A percentile compares a stretch with the other conserved stretches of the same genome.
Conservation (phyloP, 2,888 invertebrate genomes). For the Hirtodrosophila confusa region DNA sequence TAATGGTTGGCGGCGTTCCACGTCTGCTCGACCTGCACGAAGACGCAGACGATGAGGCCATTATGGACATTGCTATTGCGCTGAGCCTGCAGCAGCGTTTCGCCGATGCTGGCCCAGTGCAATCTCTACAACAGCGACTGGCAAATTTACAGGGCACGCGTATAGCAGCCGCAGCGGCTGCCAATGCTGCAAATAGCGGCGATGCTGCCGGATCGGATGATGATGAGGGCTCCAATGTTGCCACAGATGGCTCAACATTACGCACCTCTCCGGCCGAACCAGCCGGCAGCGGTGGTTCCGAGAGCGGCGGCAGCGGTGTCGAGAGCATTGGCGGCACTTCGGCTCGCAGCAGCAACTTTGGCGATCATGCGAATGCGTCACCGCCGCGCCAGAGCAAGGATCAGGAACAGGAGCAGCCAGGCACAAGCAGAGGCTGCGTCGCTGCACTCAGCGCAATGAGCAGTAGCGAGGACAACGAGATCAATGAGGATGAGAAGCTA, state of each 20-base stretch:
- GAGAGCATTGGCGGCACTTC: slow-evolving; percentile 97
- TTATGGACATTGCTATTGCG: slow-evolving; percentile 98
- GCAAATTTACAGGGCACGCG: slow-evolving; percentile 82
- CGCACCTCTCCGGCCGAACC: slow-evolving; percentile 93
- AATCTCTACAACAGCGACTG: slow-evolving; percentile 85
- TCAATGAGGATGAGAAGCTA: slow-evolving; percentile 82
- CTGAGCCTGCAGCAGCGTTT: slow-evolving; percentile 95
- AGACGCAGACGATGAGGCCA: slow-evolving; percentile 98
- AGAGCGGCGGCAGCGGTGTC: slow-evolving; percentile 95
- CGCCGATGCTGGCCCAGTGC: slow-evolving; percentile 86
- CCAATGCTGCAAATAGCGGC: slow-evolving; percentile 58
- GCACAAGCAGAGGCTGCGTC: slow-evolving; percentile 56
- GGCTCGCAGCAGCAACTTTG: slow-evolving; percentile 96
- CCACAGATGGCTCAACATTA: slow-evolving; percentile 96
- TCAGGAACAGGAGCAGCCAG: slow-evolving; percentile 55
- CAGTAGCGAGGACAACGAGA: slow-evolving; percentile 77
- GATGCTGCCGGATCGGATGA: slow-evolving; percentile 96
- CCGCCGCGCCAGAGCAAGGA: slow-evolving; percentile 79
- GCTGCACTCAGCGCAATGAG: slow-evolving; percentile 67
- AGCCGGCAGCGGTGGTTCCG: slow-evolving; percentile 90
- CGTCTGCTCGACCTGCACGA: slow-evolving; percentile 94
- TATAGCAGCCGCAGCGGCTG: slow-evolving; percentile 72
- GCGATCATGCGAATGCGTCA: slow-evolving; percentile 86
- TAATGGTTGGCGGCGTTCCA: slow-evolving; percentile 88
- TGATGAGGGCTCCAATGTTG: slow-evolving; percentile 95